A percentile compares a stretch with the other conserved stretches of the same genome.
These are phyloP conservation scores for Hippocampus guttulatus DNA, from an alignment of 2,113 vertebrate genomes.

Conservation along the genomic window DNA sequence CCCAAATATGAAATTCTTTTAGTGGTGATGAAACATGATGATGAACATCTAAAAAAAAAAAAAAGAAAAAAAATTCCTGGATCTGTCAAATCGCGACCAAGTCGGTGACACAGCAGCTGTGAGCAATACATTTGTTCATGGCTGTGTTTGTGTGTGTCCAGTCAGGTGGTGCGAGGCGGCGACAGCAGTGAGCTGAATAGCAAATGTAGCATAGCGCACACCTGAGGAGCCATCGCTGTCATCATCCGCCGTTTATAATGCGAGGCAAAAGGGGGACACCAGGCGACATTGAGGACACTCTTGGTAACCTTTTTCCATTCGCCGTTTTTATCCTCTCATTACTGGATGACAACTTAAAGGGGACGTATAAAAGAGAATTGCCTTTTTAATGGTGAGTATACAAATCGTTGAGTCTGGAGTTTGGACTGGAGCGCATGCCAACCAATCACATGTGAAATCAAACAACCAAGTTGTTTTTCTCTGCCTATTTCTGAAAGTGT, in stretches of 20 bases:
- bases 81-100: constrained; percentile 49
- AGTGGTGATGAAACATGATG: constrained; percentile 10
- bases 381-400: background rate
- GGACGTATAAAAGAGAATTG: background rate
- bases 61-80: constrained; percentile 37
- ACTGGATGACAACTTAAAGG: background rate
- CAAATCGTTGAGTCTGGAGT: background rate
- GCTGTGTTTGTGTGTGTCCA: constrained; percentile 45
- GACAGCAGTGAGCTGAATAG: constrained; percentile 64
- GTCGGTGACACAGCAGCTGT: constrained; percentile 73
- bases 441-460: background rate
- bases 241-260: constrained; percentile 69
- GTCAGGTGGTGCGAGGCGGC: constrained; percentile 44
- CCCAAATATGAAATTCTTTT: constrained; percentile 24
- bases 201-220: constrained; percentile 64
- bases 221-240: constrained; percentile 68
- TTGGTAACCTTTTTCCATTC: constrained; percentile 41
- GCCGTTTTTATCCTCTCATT: constrained; percentile 38
- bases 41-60: constrained; percentile 20
- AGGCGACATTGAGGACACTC: constrained; percentile 54
- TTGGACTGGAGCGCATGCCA: too few species aligned
- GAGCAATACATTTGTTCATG: constrained; percentile 33
- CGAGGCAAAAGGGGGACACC: constrained; percentile 55
- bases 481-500: too few species aligned
- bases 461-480: background rate